A percentile compares a stretch with the other conserved stretches of the same genome.
Evolutionary conservation across 2,113 vertebrate species (phyloP).

Genomic region (Cynopterus brachyotis): DNA sequence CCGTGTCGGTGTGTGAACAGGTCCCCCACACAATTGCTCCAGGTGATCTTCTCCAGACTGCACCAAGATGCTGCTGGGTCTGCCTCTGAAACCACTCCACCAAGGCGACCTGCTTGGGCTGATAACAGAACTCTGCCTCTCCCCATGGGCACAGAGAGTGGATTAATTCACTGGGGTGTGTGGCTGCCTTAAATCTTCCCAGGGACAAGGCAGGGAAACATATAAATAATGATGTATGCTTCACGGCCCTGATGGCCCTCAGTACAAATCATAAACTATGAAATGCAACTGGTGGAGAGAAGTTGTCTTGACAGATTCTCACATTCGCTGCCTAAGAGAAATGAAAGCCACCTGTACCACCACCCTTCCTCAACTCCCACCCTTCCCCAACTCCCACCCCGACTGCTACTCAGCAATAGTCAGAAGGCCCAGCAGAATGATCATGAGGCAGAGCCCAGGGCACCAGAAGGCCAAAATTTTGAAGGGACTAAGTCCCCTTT

Average conservation of each 20-base stretch:
- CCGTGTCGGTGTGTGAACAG: not conserved
- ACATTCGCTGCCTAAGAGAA: not conserved
- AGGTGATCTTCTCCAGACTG: not conserved
- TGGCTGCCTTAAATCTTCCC: constrained; percentile 57
- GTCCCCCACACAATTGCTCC: no score
- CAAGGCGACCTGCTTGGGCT: not conserved
- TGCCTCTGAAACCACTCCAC: not conserved
- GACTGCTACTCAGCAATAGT: not conserved
- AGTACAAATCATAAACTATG: constrained; percentile 13
- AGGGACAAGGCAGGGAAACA: constrained; percentile 49
- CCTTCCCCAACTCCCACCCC: not conserved
- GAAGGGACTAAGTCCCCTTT: not conserved
- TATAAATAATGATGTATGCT: constrained; percentile 31
- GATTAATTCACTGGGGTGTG: not conserved
- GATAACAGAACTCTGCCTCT: not conserved
- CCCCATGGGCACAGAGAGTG: not conserved
- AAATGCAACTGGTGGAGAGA: constrained; percentile 21
- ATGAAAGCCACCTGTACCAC: not conserved
- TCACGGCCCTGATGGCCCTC: not conserved
- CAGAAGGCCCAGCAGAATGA: not conserved
- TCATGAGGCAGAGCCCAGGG: not conserved
- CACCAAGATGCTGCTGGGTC: not conserved
- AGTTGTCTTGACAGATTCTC: not conserved
- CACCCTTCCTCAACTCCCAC: not conserved
- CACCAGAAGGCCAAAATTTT: not conserved